Percentiles rank a stretch among this genome's conserved stretches.
Conservation (phyloP, 2,113 vertebrate species). For the Takifugu flavidus region DNA sequence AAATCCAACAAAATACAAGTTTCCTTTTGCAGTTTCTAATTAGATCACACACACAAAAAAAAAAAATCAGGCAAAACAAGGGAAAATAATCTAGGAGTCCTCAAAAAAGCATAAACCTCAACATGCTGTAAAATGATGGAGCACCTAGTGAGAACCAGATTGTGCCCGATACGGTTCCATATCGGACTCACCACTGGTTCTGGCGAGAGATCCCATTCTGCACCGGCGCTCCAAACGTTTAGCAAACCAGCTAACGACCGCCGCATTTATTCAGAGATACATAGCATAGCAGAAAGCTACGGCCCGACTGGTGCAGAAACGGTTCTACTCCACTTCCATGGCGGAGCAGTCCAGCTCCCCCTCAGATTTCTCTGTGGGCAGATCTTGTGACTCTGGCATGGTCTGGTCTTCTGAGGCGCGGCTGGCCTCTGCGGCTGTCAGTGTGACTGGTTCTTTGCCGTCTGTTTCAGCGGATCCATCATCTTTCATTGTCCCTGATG, state of each 20-base stretch:
- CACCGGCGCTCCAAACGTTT: conserved; percentile 29
- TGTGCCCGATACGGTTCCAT: not conserved
- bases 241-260: not conserved
- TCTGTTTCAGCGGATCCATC: conserved; percentile 41
- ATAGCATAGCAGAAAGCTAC: conserved; percentile 11
- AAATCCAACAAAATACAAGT: conserved; percentile 16
- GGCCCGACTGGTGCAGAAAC: conserved; percentile 17
- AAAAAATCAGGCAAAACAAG: conserved; percentile 21
- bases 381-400: conserved; percentile 55
- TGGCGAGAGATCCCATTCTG: conserved; percentile 25
- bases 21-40: conserved; percentile 8
- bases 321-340: conserved; percentile 83
- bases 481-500: conserved; percentile 45
- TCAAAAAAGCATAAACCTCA: not conserved
- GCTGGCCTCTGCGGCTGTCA: conserved; percentile 32
- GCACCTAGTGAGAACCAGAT: not conserved
- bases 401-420: conserved; percentile 59
- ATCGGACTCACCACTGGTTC: conserved; percentile 23
- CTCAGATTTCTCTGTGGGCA: conserved; percentile 59
- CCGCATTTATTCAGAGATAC: conserved; percentile 10
- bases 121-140: not conserved
- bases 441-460: conserved; percentile 23
- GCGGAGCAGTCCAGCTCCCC: conserved; percentile 80
- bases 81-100: too few relatives aligned
- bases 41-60: conserved; percentile 2